Base-by-base conservation (phyloP, 2,888 invertebrate species). In the Formica aserva region DNA sequence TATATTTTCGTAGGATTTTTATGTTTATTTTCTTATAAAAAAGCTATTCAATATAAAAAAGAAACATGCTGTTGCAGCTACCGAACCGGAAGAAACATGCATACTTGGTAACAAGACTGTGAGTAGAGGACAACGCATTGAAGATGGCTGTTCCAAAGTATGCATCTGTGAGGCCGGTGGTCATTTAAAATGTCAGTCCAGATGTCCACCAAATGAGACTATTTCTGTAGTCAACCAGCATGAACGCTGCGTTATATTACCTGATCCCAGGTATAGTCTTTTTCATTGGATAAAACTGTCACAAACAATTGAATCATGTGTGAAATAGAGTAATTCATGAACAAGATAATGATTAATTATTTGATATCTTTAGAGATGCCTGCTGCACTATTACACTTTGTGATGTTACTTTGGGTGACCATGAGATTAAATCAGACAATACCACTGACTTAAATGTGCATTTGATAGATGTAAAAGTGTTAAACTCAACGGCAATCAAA, bases 341-440 rank as follows among this genome's bases (percentile, higher is more conserved):
- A 41, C 3, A 32, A 35, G 2, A 15, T 13, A 66, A 48, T 57
- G 26, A 5, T 8, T 29, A 57, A 55, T 18, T 5, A 26, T 3
- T 66, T 32, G 22, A 15, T 32, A 32, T 11, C 86, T 91, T 8
- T 84, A 96, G 96, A 75, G 98, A 98, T 93, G 95, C 97, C 1
- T 98, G 98, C 93, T 98, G 98, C 92, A 98, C 97, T 89, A 96
- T 98, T 86, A 97, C 98, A 85, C 96, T 98, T 3, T 98, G 98
- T 93, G 98, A 98, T 92, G 98, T 98, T 5, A 97, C 97, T 0
- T 95, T 98, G 29, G 97, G 97, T 86, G 97, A 96, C 76, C 97
- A 97, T 87, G 97, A 97, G 87, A 93, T 94, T 41, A 94, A 91
- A 63, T 84, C 93, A 0, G 94, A 94, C 75, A 93, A 86, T 87